phyloP scores from a whole-genome alignment of 2,888 invertebrate species.

The Keiferia lycopersicella region DNA sequence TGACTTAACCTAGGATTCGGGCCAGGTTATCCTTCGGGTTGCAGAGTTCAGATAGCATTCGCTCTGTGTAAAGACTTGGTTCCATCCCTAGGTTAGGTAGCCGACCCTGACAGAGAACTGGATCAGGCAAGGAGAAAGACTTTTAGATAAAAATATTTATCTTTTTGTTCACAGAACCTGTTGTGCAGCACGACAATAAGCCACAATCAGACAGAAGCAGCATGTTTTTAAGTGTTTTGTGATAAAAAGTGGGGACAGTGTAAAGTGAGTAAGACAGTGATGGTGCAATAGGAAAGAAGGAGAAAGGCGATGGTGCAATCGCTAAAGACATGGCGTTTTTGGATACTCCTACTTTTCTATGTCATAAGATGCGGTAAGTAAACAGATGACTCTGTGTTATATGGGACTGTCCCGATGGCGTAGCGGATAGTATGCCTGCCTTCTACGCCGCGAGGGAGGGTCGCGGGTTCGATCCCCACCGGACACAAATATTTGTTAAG shows the following conservation, averaged over 20 bases:
- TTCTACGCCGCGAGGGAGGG: too few species aligned
- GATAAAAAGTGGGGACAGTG: constrained; percentile 31
- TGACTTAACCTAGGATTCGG: too few species aligned
- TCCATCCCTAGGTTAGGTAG: too few species aligned
- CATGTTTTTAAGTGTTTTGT: constrained; percentile 40
- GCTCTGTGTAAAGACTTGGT: too few species aligned
- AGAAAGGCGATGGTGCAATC: constrained; percentile 61
- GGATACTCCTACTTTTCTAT: constrained; percentile 51
- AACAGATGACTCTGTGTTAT: neutral
- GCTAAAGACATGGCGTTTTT: constrained; percentile 51
- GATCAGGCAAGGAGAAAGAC: too few species aligned
- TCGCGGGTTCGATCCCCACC: too few species aligned
- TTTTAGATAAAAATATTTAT: constrained; percentile 7
- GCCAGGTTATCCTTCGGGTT: too few species aligned
- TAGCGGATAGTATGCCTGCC: too few species aligned
- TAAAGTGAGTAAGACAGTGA: constrained; percentile 44
- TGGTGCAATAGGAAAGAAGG: constrained; percentile 48
- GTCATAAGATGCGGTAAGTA: constrained; percentile 56
- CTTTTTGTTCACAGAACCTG: constrained; percentile 26
- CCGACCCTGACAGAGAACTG: too few species aligned
- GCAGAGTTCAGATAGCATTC: too few species aligned
- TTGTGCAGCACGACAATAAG: constrained; percentile 30
- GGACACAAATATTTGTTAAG: too few species aligned
- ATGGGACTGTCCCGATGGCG: too few species aligned
- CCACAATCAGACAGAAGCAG: constrained; percentile 12